Evolutionary conservation across 2,888 invertebrate species (phyloP), one percentile per base, ranked within the genome.

Genomic region (Brenthis daphne): DNA sequence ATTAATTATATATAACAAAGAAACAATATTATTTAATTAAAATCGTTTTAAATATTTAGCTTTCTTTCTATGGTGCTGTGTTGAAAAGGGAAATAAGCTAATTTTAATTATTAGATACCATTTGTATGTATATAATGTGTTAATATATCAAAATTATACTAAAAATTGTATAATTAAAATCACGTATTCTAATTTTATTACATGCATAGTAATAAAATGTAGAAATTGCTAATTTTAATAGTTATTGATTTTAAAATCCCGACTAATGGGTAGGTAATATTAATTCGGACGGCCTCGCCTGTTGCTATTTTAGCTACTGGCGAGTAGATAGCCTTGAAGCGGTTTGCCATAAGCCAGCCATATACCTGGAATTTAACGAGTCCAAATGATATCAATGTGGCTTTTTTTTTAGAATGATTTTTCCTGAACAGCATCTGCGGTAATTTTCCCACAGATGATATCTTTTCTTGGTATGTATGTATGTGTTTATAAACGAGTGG

Each of bases 321-420:
- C 71, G 72, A 73, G 64, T 73, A 75, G 72, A 75, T 73, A 78
- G 77, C 85, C 84, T 85, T 82, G 80, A 77, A 78, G 73, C 74
- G 73, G 73, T 77, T 79, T 75, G 77, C 80, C 78, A 79, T 82
- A 80, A 80, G 78, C 70, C 67, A 80, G 78, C 70, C 67, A 73
- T 70, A 60, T 65, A 70, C 53, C 64, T 63, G 60, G 56, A 65
- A 53, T 37, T 63, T 13, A 53, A 54, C 37, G 29, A 37, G 53
- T 54, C 37, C 37, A 51, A 29, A 11, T 43, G 53, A 13, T 63
- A 53, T 51, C 5, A 50, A 37, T 63, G 33, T 53, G 13, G 51
- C 63, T 51, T 37, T 37, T 53, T 53, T 43, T 14, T 20, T 53
- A 57, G 12, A 53, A 12, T 43, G 6, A 50, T 48, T 65, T 20